A percentile compares a stretch with the other conserved stretches of the same genome.
Evolutionary conservation across 2,797 vertebrate species (phyloP).

Genomic region (Microctenopoma steveboyesi): DNA sequence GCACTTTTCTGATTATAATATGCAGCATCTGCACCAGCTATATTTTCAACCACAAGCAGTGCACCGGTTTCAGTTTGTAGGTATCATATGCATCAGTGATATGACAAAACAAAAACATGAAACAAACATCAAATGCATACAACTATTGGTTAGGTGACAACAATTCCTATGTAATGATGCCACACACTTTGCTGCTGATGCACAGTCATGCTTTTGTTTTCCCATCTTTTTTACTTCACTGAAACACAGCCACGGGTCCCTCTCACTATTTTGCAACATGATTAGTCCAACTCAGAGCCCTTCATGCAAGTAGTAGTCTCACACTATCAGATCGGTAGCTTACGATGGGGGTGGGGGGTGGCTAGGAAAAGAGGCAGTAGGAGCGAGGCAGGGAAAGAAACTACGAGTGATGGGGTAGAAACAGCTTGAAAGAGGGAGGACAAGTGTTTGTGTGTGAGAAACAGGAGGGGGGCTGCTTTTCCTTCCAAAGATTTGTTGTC

Average conservation of each 20-base stretch:
- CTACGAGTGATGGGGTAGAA: constrained; percentile 38
- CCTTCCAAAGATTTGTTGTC: constrained; percentile 55
- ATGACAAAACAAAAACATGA: constrained; percentile 13
- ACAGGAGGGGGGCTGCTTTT: constrained; percentile 41
- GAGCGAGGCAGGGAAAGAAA: constrained; percentile 2
- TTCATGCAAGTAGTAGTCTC: constrained; percentile 51
- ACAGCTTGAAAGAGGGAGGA: constrained; percentile 39
- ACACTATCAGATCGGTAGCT: constrained; percentile 65
- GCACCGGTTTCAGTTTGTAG: constrained; percentile 39
- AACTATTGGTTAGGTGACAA: constrained; percentile 24
- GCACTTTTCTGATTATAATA: constrained; percentile 44
- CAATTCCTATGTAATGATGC: constrained; percentile 36
- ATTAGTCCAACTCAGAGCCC: constrained; percentile 46
- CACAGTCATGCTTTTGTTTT: constrained; percentile 48
- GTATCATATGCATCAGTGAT: constrained; percentile 11
- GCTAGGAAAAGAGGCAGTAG: constrained; percentile 2
- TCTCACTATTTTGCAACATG: constrained; percentile 45
- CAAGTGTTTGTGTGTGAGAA: constrained; percentile 17
- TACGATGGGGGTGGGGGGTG: constrained; percentile 19
- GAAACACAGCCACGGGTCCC: constrained; percentile 19
- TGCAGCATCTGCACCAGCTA: constrained; percentile 29
- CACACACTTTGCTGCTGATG: constrained; percentile 30
- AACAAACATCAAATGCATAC: constrained; percentile 30
- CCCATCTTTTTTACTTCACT: constrained; percentile 7
- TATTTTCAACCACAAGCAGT: constrained; percentile 50